These are phyloP conservation scores for Saccopteryx bilineata DNA, from an alignment of 2,113 vertebrate genomes.

Conservation along the genomic window DNA sequence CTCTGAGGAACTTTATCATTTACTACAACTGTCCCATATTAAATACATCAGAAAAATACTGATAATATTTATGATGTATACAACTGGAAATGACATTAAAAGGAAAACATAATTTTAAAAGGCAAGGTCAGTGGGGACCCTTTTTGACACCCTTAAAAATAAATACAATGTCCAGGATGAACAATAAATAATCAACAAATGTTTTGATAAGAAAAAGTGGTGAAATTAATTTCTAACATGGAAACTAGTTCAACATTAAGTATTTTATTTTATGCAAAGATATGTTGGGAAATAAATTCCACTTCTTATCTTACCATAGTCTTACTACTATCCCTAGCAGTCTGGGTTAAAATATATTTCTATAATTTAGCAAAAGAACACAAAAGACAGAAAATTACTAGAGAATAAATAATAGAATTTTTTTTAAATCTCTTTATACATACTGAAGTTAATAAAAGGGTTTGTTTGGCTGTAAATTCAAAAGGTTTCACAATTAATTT, in stretches of 20 bases:
- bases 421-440: not conserved
- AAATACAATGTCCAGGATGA: not conserved
- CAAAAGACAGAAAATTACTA: not conserved
- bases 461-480: not conserved
- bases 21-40: not conserved
- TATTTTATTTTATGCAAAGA: slow-evolving; percentile 11
- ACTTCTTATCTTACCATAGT: not conserved
- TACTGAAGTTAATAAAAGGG: not conserved
- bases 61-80: not conserved
- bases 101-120: slow-evolving; percentile 29
- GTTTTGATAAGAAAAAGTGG: not conserved
- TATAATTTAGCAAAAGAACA: slow-evolving; percentile 21
- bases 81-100: not conserved
- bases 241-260: slow-evolving; percentile 2
- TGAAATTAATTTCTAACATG: slow-evolving; percentile 37
- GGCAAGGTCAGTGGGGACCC: not conserved
- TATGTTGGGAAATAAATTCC: slow-evolving; percentile 36
- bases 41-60: slow-evolving; percentile 46
- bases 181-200: not conserved
- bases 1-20: not conserved
- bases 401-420: not conserved
- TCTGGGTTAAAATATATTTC: not conserved
- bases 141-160: slow-evolving; percentile 5
- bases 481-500: slow-evolving; percentile 11
- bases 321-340: not conserved